Conservation (phyloP, 2,113 vertebrate species). For the Archocentrus centrarchus region DNA sequence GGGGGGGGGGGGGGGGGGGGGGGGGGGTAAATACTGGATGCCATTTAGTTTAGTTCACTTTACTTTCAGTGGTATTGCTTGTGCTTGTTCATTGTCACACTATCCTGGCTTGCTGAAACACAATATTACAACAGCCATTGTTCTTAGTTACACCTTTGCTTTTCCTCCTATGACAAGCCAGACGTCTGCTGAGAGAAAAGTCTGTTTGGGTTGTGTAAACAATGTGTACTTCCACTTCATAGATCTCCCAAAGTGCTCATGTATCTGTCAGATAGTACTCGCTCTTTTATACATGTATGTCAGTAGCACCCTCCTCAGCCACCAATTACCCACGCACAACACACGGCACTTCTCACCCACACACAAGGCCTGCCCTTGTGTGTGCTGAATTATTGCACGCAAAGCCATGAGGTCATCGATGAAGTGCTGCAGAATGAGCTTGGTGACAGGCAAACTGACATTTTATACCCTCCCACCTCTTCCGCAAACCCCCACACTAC, state of each 20-base stretch:
- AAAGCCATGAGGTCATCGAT: constrained; percentile 57
- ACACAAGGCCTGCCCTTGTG: constrained; percentile 9
- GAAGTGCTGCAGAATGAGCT: constrained; percentile 43
- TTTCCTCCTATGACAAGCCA: background rate
- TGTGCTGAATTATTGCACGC: constrained; percentile 19
- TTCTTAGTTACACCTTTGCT: background rate
- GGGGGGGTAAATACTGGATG: background rate
- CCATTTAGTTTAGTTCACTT: too few relatives aligned
- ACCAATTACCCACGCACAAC: background rate
- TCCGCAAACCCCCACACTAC: constrained; percentile 1
- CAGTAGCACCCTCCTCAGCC: constrained; percentile 6
- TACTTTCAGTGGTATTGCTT: background rate
- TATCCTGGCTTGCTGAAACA: background rate
- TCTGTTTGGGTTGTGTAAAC: background rate
- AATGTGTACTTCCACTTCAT: background rate
- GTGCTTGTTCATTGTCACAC: background rate
- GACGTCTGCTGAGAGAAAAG: background rate
- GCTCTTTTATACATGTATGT: constrained; percentile 18
- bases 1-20: rapidly evolving
- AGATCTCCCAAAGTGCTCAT: background rate
- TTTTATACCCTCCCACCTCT: constrained; percentile 45
- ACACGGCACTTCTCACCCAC: constrained; percentile 30
- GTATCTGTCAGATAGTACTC: background rate
- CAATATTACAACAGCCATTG: background rate
- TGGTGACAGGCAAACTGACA: constrained; percentile 38